Base-by-base conservation (phyloP, 2,797 vertebrate species). In the Pipistrellus pygmaeus region DNA sequence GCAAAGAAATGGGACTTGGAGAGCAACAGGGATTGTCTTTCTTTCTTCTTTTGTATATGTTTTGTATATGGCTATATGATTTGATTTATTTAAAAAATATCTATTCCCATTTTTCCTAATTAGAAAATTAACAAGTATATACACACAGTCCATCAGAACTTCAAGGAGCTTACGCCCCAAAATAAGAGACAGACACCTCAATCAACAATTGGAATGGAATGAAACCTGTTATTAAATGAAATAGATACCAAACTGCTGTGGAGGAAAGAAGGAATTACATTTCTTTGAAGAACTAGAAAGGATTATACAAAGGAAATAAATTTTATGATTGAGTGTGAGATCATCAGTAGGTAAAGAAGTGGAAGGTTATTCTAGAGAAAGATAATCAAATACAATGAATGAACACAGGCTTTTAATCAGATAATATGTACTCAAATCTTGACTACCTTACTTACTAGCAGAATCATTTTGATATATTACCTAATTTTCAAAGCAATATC, bases 91-190 rank as follows among this genome's bases (percentile, higher is more conserved):
- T 92, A 32, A 14, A 68, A 88, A 35, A 3, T 44, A 25, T 46
- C 32, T 44, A 85, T 88, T 76, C 78, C 30, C n/a, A 23, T 69
- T 46, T 75, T 48, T 69, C 17, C 6, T 72, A 57, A 66, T 71
- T 38, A 84, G 87, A 84, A 71, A 32, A 10, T 30, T 69, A 60
- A 85, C 14, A 89, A 17, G 27, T 90, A 92, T 83, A 53, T 86
- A 84, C 4, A 71, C 9, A 86, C 5, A 69, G 30, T 82, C 23
- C 32, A 30, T 62, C 60, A 20, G 38, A 83, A 71, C 25, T 30
- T 83, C 11, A 75, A 73, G 53, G n/a, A 85, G 14, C 38, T 81
- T 81, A 73, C 3, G 78, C 8, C 2, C 10, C 15, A 87, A 77
- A 3, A 3, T 38, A 10, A 30, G 3, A 64, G 46, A 83, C 6